Evolutionary conservation across 2,888 invertebrate genomes (phyloP).

Genomic region (Heteromurus nitidus): DNA sequence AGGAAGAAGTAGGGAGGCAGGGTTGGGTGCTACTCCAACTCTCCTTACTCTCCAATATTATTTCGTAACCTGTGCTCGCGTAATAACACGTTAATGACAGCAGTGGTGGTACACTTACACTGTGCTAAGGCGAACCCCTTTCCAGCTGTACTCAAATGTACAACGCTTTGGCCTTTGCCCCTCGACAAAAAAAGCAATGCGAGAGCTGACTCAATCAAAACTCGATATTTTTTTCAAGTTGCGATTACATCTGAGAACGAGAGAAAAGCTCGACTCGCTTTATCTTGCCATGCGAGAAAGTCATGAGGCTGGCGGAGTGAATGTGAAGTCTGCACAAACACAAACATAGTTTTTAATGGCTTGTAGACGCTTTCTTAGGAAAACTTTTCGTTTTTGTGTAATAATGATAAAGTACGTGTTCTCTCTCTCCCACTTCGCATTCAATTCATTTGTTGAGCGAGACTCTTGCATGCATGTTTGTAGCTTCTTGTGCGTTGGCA

Average conservation of each 20-base stretch:
- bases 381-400: not conserved
- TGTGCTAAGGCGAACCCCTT: slow-evolving; percentile 41
- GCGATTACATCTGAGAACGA: slow-evolving; percentile 24
- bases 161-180: slow-evolving; percentile 28
- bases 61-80: not conserved
- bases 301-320: too few relatives aligned
- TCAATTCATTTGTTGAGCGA: too few relatives aligned
- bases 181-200: not conserved
- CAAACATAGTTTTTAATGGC: slow-evolving; percentile 62
- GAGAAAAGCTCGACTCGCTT: too few relatives aligned
- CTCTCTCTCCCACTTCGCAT: too few relatives aligned
- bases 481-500: not conserved
- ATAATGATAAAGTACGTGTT: not conserved
- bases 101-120: not conserved
- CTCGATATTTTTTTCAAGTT: too few relatives aligned
- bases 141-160: not conserved
- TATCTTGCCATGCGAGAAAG: slow-evolving; percentile 35
- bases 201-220: slow-evolving; percentile 55
- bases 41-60: too few relatives aligned
- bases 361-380: slow-evolving; percentile 22
- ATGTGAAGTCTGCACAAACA: slow-evolving; percentile 59
- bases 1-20: not conserved
- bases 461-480: too few relatives aligned
- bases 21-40: too few relatives aligned
- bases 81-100: slow-evolving; percentile 62